These are phyloP conservation scores for Taurulus bubalis DNA, from an alignment of 2,113 vertebrate species.

Conservation along the genomic window DNA sequence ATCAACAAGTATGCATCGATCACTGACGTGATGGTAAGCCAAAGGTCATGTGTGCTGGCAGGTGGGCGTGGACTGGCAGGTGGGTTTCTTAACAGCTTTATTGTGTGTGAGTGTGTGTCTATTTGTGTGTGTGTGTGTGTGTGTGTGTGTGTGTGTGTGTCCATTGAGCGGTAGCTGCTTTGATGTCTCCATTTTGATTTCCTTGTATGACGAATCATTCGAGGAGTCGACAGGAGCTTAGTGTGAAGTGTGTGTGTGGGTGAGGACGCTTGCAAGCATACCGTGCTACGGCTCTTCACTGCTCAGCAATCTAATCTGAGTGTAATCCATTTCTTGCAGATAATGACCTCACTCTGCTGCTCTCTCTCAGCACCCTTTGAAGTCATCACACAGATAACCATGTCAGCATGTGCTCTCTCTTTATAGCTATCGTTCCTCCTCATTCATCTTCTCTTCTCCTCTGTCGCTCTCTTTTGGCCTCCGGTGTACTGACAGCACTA, in stretches of 20 bases:
- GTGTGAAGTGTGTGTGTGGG: slow-evolving; percentile 45
- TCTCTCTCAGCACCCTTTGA: slow-evolving; percentile 74
- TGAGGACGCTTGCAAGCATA: slow-evolving; percentile 55
- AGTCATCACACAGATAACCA: slow-evolving; percentile 77
- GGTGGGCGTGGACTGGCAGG: background rate
- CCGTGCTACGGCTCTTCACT: slow-evolving; percentile 62
- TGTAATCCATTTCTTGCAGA: slow-evolving; percentile 84
- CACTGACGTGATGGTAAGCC: background rate
- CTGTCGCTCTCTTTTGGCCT: slow-evolving; percentile 36
- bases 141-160: background rate
- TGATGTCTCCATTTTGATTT: slow-evolving; percentile 75
- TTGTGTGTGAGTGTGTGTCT: background rate
- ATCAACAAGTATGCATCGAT: background rate
- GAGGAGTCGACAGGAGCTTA: slow-evolving; percentile 67
- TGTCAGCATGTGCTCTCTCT: slow-evolving; percentile 67
- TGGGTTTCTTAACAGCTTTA: slow-evolving; percentile 12
- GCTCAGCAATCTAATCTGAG: slow-evolving; percentile 82
- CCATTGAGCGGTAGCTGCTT: slow-evolving; percentile 27
- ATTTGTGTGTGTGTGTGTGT: background rate
- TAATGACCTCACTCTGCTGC: slow-evolving; percentile 74
- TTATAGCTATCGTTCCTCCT: slow-evolving; percentile 48
- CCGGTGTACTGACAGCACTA: slow-evolving; percentile 12
- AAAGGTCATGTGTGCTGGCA: slow-evolving; percentile 24
- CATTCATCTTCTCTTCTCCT: slow-evolving; percentile 31
- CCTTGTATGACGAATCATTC: slow-evolving; percentile 52